Conservation (phyloP, 2,113 vertebrate species). For the Columbina picui region DNA sequence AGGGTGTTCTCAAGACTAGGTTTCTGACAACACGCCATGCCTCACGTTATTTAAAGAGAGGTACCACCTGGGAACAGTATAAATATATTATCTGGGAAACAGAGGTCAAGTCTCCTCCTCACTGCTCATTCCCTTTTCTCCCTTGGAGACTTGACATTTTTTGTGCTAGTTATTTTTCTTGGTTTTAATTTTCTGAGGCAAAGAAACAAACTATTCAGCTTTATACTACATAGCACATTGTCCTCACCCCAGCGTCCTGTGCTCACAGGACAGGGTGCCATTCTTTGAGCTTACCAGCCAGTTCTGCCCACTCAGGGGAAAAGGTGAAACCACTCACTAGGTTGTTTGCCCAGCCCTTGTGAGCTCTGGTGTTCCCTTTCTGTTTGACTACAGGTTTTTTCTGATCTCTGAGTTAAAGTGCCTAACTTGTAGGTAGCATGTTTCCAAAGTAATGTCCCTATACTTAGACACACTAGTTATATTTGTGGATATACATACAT, state of each 20-base stretch:
- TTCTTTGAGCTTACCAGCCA: neutral
- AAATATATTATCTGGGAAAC: neutral
- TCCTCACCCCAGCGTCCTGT: neutral
- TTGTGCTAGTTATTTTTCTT: neutral
- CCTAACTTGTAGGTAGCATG: neutral
- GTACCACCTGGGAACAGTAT: neutral
- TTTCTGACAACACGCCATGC: neutral
- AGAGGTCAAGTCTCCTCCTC: neutral
- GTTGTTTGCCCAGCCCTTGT: neutral
- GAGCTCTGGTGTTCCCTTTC: neutral
- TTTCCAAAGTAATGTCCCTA: neutral
- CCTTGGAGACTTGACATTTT: neutral
- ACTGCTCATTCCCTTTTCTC: neutral
- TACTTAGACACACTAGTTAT: neutral
- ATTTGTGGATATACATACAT: too few species aligned
- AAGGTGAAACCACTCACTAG: too few species aligned
- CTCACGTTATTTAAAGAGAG: neutral
- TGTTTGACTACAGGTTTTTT: neutral
- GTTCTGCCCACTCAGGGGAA: neutral
- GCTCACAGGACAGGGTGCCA: rapidly evolving
- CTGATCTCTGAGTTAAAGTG: neutral
- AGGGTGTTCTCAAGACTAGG: neutral
- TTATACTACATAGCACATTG: neutral
- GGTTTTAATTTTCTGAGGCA: neutral
- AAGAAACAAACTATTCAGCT: neutral